Base-by-base conservation (phyloP, 1,140 invertebrate species). In the Brachystomella parvula region DNA sequence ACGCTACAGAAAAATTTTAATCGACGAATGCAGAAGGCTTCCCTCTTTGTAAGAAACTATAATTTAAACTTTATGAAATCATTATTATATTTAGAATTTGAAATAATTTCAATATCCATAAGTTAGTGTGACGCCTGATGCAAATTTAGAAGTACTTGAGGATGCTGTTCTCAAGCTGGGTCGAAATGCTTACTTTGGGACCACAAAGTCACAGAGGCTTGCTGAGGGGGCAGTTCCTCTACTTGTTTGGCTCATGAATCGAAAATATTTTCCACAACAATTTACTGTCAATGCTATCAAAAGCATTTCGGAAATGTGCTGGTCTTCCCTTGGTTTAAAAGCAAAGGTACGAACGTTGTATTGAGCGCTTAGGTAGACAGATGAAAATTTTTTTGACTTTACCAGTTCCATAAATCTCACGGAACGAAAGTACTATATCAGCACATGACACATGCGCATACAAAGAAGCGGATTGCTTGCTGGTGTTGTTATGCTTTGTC, bases 171-270 rank as follows among this genome's bases (percentile, higher is more conserved):
- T 35, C 17, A 29, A 47, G 44, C 30, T 71, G 0, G 65, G 66
- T 35, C 44, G 69, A 32, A 61, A 21, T 39, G 32, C 60, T 30
- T 71, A 63, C 53, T 71, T 65, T 39, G 70, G 70, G 30, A 71
- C 70, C 3, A 19, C 59, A 12, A 71, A 66, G 35, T 33, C 70
- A 31, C 66, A 68, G 35, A 31, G 33, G 19, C 26, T 71, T 15
- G 49, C 66, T 1, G 63, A 58, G 28, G 64, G 44, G 28, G 31
- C 44, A 0, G 58, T 71, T 0, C 64, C 66, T 1, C 32, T 71
- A 21, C 31, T 71, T 21, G 29, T 68, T 29, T 71, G 70, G 70
- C 32, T 71, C 19, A 33, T 71, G n/a, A 71, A 66, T 56, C 47
- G 49, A 1, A 59, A 39, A 30, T 32, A 68, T 24, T 44, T 68